A percentile compares a stretch with the other conserved stretches of the same genome.
Evolutionary conservation across 2,797 vertebrate species (phyloP).

Genomic region (Decapterus maruadsi): DNA sequence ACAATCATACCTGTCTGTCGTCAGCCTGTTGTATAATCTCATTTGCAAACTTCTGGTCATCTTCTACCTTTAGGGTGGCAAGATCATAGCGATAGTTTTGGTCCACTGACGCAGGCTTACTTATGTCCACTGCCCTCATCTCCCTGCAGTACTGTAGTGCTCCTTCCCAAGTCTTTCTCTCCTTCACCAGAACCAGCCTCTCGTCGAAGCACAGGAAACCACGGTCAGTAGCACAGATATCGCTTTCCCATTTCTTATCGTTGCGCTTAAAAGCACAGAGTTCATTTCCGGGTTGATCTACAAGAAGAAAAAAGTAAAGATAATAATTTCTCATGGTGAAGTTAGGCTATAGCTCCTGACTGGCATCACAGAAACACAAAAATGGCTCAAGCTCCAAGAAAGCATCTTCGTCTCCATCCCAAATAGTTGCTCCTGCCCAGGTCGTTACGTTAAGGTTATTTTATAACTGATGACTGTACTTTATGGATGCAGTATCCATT

Average conservation of each 20-base stretch:
- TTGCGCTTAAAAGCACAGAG: background rate
- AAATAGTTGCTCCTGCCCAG: too few species aligned
- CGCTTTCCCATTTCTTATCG: rapidly evolving
- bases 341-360: too few species aligned
- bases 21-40: background rate
- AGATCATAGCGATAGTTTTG: slow-evolving; percentile 36
- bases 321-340: too few species aligned
- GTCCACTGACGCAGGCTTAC: background rate
- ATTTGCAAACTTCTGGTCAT: slow-evolving; percentile 2
- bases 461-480: too few species aligned
- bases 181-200: slow-evolving; percentile 33
- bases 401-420: too few species aligned
- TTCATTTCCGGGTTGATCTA: rapidly evolving
- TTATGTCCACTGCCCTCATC: background rate
- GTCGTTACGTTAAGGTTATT: too few species aligned
- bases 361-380: too few species aligned
- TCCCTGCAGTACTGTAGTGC: slow-evolving; percentile 41
- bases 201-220: background rate
- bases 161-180: slow-evolving; percentile 40
- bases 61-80: slow-evolving; percentile 12
- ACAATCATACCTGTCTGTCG: slow-evolving; percentile 1
- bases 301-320: background rate
- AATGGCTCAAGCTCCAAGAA: too few species aligned
- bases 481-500: too few species aligned
- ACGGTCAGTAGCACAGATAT: rapidly evolving